These are phyloP conservation scores for Petaurus breviceps DNA, from an alignment of 2,113 vertebrate species.

Conservation along the genomic window DNA sequence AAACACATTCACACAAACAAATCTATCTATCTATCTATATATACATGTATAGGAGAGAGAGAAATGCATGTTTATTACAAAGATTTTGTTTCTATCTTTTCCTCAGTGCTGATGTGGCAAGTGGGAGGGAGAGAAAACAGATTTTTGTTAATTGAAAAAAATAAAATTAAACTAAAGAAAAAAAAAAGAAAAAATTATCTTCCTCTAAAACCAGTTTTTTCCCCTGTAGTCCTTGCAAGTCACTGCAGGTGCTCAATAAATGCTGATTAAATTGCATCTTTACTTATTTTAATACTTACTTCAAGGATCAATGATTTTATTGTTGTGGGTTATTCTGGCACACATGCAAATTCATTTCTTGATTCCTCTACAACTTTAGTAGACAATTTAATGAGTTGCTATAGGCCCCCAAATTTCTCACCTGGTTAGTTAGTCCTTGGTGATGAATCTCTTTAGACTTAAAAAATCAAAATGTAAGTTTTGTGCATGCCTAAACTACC, in stretches of 20 bases:
- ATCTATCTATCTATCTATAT: neutral
- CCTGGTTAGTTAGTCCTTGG: neutral
- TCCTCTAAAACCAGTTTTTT: neutral
- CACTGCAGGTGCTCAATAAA: neutral
- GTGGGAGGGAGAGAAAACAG: neutral
- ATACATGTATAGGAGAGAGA: neutral
- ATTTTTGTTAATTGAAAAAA: neutral
- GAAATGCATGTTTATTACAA: neutral
- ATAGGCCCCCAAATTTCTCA: neutral
- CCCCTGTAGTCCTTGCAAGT: neutral
- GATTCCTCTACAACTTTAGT: neutral
- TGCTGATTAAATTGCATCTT: neutral
- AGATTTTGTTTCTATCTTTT: neutral
- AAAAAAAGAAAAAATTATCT: neutral
- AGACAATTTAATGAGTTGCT: neutral
- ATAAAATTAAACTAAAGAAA: neutral
- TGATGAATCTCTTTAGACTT: neutral
- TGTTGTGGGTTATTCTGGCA: neutral
- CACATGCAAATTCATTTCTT: neutral
- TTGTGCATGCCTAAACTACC: neutral
- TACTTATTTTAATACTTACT: neutral
- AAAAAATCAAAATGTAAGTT: neutral
- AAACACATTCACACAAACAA: neutral
- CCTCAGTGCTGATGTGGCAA: neutral
- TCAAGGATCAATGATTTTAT: neutral